Conservation (phyloP, 2,797 vertebrate species). For the Anguilla obscura region DNA sequence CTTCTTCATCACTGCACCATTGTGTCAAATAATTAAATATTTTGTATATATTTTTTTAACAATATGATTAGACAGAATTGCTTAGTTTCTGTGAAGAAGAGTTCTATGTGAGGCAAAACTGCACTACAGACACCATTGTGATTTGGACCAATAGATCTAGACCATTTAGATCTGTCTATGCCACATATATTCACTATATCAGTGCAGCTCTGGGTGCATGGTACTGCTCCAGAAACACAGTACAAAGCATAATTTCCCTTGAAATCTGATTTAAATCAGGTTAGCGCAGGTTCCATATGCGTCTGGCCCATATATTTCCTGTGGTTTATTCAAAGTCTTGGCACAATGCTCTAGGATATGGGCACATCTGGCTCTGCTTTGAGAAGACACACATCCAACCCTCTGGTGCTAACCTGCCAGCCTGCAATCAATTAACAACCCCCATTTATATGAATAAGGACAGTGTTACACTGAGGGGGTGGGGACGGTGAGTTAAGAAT, state of each 20-base stretch:
- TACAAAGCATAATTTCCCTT: neutral
- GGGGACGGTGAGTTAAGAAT: neutral
- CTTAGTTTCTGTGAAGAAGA: neutral
- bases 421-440: slow-evolving; percentile 71
- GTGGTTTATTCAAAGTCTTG: slow-evolving; percentile 25
- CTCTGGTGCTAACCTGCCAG: slow-evolving; percentile 61
- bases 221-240: neutral
- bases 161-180: neutral
- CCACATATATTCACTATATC: neutral
- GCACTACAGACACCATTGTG: neutral
- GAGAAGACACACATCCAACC: slow-evolving; percentile 48
- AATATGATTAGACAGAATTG: no score
- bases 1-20: neutral
- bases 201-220: neutral
- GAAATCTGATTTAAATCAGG: neutral
- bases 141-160: neutral
- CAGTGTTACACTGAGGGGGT: slow-evolving; percentile 39
- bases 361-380: slow-evolving; percentile 58
- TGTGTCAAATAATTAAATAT: neutral
- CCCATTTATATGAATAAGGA: slow-evolving; percentile 46
- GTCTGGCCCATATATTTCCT: slow-evolving; percentile 1
- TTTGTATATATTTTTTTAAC: no score
- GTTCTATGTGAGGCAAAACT: neutral
- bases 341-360: slow-evolving; percentile 22
- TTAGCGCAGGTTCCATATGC: neutral